These are phyloP conservation scores for Bujurquina vittata DNA, from an alignment of 2,113 vertebrate species.

Conservation along the genomic window DNA sequence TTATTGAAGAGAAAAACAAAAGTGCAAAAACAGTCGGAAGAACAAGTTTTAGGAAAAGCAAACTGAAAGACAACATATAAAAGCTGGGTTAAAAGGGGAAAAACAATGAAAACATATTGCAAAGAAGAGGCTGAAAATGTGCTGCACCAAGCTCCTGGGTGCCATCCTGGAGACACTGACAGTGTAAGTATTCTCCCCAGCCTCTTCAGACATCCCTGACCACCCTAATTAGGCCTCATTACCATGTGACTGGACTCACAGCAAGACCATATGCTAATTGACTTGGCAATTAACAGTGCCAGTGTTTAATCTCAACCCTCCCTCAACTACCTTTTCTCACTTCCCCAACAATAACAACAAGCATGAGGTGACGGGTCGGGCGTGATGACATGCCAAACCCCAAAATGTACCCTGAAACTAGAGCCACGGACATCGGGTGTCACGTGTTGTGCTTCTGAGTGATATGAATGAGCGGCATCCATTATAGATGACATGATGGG, in stretches of 20 bases:
- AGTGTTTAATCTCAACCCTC: conserved; percentile 31
- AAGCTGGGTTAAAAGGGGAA: not conserved
- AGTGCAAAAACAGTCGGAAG: conserved; percentile 27
- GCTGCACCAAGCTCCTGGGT: conserved; percentile 18
- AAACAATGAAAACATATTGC: not conserved
- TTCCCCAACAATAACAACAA: conserved; percentile 18
- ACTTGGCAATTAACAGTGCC: conserved; percentile 72
- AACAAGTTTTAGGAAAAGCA: not conserved
- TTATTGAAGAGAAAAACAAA: not conserved
- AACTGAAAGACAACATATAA: not conserved
- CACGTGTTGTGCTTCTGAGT: conserved; percentile 14
- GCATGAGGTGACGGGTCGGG: not conserved
- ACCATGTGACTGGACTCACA: conserved; percentile 71
- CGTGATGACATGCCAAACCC: conserved; percentile 29
- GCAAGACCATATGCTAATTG: conserved; percentile 76
- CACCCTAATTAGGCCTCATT: conserved; percentile 79
- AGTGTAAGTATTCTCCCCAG: conserved; percentile 55
- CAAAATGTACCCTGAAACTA: conserved; percentile 8
- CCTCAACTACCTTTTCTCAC: not conserved
- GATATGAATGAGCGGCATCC: conserved; percentile 30
- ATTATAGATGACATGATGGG: conserved; percentile 16
- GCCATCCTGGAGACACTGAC: conserved; percentile 35
- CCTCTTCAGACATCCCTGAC: conserved; percentile 54
- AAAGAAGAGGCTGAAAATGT: conserved; percentile 22
- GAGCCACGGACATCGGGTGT: conserved; percentile 25